Evolutionary conservation across 92 coral and sea anemone species (phyloP), one percentile per base, ranked within the genome.

Genomic region (Hydrozoanthus gracilis): DNA sequence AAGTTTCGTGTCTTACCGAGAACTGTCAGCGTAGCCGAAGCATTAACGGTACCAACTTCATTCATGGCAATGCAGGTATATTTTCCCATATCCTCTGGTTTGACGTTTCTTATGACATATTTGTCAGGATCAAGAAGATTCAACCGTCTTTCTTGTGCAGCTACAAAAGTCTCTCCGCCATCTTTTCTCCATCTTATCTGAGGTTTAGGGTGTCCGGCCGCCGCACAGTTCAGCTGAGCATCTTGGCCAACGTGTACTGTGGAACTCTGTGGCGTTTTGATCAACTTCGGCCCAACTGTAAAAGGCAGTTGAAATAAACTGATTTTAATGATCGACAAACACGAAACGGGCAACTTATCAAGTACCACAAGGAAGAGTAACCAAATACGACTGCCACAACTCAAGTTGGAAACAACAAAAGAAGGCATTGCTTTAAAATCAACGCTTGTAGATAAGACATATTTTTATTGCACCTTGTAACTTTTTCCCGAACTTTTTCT

Each of bases 1-100:
- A 4, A 68, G 27, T 72, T 4, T 62, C 8, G 11, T 49, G n/a
- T 11, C 90, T 87, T 69, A 93, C 96, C 90, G 50, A 93, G 86
- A 46, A 94, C 98, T 10, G 95, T 94, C 55, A 94, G 91, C 51
- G 72, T 83, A 44, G 94, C 95, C 7, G 94, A 83, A 0, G 95
- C 94, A 73, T 91, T 91, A 3, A 92, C 87, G 3, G 91, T 88
- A 18, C 98, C 98, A 35, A 92, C 98, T 14, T 91, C 94, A 60
- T 94, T 94, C 3, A 58, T 13, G 56, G 98, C 98, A 35, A 71
- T 87, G 83, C 98, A 94, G 17, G 94, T 92, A 71, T 94, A 94
- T 27, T 50, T 76, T 55, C 98, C 98, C 83, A 77, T 89, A 60
- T 94, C 98, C 68, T 10, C 91, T 5, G 93, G 77, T 78, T 64